Conservation (phyloP, 64 coral and sea anemone species). For the Pocillopora verrucosa region DNA sequence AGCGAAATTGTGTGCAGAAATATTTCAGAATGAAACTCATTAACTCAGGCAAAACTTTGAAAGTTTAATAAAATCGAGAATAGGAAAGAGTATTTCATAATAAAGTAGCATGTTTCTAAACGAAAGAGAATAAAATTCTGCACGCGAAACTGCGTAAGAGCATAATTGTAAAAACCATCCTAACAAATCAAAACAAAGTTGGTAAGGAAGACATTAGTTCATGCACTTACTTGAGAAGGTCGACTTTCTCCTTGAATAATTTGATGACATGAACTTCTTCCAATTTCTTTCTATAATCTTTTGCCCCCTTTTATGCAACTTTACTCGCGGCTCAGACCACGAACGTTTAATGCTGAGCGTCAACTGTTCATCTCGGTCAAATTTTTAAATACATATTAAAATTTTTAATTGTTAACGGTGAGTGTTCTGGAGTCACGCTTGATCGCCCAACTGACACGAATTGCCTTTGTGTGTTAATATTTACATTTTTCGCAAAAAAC, state of each 20-base stretch:
- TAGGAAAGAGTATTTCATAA: too few relatives aligned
- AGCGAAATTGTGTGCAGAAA: background rate
- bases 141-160: too few relatives aligned
- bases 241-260: background rate
- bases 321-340: background rate
- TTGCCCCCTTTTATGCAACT: background rate
- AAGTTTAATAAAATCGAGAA: too few relatives aligned
- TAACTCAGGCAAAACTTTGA: background rate
- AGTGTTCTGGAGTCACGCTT: slow-evolving; percentile 18
- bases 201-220: background rate
- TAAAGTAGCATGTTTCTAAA: too few relatives aligned
- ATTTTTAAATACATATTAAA: slow-evolving; percentile 19
- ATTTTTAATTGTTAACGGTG: background rate
- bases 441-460: slow-evolving; percentile 9
- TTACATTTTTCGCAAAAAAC: background rate
- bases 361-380: background rate
- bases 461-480: slow-evolving; percentile 21
- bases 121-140: too few relatives aligned
- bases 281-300: background rate
- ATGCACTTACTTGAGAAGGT: background rate
- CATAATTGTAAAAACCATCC: background rate
- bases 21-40: background rate
- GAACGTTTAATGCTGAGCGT: background rate
- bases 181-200: background rate
- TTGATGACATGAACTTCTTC: background rate